Conservation (phyloP, 2,888 invertebrate genomes). For the Athetis lepigone region DNA sequence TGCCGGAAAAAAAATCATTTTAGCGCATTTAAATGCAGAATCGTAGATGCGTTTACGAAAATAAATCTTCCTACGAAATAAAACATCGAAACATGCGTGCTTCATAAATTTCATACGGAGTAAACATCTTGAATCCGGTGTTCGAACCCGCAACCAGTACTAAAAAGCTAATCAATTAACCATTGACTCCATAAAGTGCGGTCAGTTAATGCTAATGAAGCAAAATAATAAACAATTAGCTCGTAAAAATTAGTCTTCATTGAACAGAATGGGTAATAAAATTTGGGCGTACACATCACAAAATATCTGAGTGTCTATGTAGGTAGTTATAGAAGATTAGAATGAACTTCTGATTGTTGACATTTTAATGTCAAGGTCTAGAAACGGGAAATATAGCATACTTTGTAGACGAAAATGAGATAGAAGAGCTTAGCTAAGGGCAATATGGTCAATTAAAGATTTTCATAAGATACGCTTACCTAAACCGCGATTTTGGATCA, state of each 20-base stretch:
- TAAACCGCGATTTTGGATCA: not conserved
- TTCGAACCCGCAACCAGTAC: not conserved
- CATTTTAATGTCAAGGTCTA: constrained; percentile 35
- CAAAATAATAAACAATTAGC: constrained; percentile 26
- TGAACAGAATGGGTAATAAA: constrained; percentile 28
- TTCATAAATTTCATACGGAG: not conserved
- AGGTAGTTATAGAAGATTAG: no score
- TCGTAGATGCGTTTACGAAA: constrained; percentile 6
- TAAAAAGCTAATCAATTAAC: not conserved
- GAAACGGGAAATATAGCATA: constrained; percentile 8
- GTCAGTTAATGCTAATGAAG: not conserved
- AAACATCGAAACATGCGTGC: not conserved
- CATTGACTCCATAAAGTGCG: not conserved
- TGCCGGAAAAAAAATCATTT: not conserved
- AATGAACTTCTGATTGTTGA: not conserved
- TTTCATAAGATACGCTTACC: not conserved
- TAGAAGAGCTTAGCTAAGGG: not conserved
- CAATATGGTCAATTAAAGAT: not conserved
- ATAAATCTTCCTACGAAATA: not conserved
- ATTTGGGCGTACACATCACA: not conserved
- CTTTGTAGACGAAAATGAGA: not conserved
- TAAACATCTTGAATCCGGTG: constrained; percentile 14
- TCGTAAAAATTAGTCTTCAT: constrained; percentile 15
- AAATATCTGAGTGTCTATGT: no score
- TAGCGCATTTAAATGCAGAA: not conserved